Conservation (phyloP, 2,113 vertebrate species). For the Mixornis gularis region DNA sequence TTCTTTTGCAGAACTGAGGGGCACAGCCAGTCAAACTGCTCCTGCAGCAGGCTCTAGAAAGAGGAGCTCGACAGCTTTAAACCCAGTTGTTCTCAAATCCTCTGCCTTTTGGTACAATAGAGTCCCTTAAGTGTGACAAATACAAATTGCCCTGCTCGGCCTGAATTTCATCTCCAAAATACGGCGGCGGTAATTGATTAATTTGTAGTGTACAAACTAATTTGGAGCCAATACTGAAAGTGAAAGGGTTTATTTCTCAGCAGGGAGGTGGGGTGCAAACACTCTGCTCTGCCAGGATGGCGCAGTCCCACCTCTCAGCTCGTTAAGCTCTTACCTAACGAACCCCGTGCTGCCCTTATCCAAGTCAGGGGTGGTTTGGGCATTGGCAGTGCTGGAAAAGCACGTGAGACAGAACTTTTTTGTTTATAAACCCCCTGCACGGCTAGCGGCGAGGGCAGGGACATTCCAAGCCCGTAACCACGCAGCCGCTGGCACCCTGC, state of each 20-base stretch:
- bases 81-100: conserved; percentile 3
- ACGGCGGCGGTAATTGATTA: conserved; percentile 4
- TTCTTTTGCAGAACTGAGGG: conserved; percentile 2
- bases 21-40: not conserved
- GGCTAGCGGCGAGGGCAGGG: not conserved
- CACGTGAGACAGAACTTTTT: not conserved
- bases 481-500: not conserved
- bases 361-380: not conserved
- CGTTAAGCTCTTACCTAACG: not conserved
- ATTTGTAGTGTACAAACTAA: conserved; percentile 10
- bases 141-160: conserved; percentile 3
- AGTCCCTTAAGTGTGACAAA: conserved; percentile 38
- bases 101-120: not conserved
- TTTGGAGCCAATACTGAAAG: not conserved
- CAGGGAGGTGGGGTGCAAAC: not conserved
- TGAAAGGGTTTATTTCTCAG: not conserved
- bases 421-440: not conserved
- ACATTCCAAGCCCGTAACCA: not conserved
- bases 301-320: not conserved
- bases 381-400: not conserved
- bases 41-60: not conserved
- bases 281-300: not conserved
- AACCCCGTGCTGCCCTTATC: not conserved
- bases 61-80: conserved; percentile 1
- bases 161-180: not conserved